Evolutionary conservation across 1,140 invertebrate genomes (phyloP).

Genomic region (Drosophila murphyi): DNA sequence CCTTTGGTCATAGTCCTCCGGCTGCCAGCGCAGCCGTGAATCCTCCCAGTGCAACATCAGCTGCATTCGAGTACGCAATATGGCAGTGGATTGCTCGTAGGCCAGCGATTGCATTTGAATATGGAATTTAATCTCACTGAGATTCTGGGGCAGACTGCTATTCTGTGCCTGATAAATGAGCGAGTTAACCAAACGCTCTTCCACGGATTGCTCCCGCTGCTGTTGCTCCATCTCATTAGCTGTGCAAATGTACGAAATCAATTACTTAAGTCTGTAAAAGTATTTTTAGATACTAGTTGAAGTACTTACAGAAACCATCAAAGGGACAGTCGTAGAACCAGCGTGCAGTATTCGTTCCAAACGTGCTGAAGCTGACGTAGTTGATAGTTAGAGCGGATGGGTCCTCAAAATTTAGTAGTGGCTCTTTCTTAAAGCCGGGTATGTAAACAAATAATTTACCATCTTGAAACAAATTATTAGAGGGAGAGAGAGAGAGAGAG

Average conservation of each 20-base stretch:
- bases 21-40: conserved; percentile 54
- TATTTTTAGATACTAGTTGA: conserved; percentile 33
- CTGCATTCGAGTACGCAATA: conserved; percentile 59
- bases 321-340: conserved; percentile 81
- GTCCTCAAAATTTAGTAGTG: conserved; percentile 65
- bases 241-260: neutral
- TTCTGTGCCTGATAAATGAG: conserved; percentile 57
- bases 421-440: conserved; percentile 69
- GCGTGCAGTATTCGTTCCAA: conserved; percentile 63
- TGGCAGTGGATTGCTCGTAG: conserved; percentile 58
- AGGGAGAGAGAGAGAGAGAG: too few species aligned
- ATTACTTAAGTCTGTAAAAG: neutral
- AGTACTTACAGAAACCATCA: conserved; percentile 65
- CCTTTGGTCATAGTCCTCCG: conserved; percentile 39
- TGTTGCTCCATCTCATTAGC: conserved; percentile 48
- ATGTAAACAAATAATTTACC: conserved; percentile 71
- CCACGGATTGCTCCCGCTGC: conserved; percentile 1
- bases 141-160: conserved; percentile 54
- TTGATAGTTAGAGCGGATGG: conserved; percentile 58
- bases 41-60: conserved; percentile 72
- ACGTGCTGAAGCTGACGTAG: conserved; percentile 76
- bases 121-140: conserved; percentile 59
- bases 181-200: conserved; percentile 43
- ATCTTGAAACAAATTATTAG: conserved; percentile 45
- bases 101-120: conserved; percentile 65